Evolutionary conservation across 2,797 vertebrate genomes (phyloP).

Genomic region (Rachycentron canadum): DNA sequence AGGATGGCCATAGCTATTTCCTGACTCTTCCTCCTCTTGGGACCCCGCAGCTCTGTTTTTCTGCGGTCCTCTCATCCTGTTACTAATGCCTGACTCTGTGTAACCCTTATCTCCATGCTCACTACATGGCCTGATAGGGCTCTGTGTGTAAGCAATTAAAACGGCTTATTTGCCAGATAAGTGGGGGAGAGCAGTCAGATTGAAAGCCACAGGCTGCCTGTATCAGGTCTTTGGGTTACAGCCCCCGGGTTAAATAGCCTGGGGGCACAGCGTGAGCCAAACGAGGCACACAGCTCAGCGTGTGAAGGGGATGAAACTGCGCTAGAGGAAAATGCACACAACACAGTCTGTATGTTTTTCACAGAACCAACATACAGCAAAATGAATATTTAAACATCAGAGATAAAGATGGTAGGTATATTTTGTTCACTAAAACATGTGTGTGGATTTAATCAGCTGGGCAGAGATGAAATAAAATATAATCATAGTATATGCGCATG

Average conservation of each 20-base stretch:
- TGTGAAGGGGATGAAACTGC: constrained; percentile 27
- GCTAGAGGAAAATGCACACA: constrained; percentile 37
- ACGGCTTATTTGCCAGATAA: constrained; percentile 82
- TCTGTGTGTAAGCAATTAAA: constrained; percentile 85
- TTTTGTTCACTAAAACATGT: no score
- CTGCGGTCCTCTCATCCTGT: constrained; percentile 83
- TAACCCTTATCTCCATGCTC: constrained; percentile 82
- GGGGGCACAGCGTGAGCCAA: constrained; percentile 50
- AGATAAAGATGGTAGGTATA: constrained; percentile 20
- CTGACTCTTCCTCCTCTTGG: constrained; percentile 71
- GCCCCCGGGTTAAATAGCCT: constrained; percentile 70
- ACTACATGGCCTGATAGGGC: constrained; percentile 80
- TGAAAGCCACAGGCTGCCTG: constrained; percentile 79
- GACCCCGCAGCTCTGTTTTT: constrained; percentile 73
- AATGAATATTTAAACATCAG: constrained; percentile 31
- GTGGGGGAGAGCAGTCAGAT: constrained; percentile 75
- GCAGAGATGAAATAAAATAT: constrained; percentile 1
- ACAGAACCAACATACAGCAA: constrained; percentile 18
- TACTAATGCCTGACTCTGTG: constrained; percentile 80
- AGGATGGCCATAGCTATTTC: constrained; percentile 75
- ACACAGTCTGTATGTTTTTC: constrained; percentile 23
- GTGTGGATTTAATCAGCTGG: background rate
- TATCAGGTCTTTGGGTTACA: constrained; percentile 80
- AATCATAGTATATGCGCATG: no score
- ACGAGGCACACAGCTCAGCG: constrained; percentile 28